These are phyloP conservation scores for Beroe ovata DNA, from an alignment of 37 sponge, comb jelly and placozoan genomes.

Conservation along the genomic window DNA sequence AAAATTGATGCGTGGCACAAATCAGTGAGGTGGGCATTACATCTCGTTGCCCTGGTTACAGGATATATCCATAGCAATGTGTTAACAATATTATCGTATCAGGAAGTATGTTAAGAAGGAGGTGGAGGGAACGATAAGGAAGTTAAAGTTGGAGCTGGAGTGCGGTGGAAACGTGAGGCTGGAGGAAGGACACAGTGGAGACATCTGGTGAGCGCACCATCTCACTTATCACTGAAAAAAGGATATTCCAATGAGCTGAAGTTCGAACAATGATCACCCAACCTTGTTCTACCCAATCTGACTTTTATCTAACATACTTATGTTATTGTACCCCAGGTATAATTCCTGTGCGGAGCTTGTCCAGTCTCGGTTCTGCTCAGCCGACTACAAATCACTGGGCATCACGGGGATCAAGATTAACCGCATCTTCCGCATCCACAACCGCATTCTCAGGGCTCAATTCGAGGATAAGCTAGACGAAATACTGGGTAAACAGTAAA, in stretches of 20 bases:
- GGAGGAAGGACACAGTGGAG: constrained; percentile 62
- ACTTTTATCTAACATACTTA: background rate
- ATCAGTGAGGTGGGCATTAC: background rate
- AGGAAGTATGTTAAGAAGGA: constrained; percentile 32
- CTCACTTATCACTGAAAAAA: too few species aligned
- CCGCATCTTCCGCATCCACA: constrained; percentile 72
- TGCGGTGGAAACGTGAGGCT: constrained; percentile 79
- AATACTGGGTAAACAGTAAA: constrained; percentile 28
- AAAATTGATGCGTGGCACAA: constrained; percentile 12
- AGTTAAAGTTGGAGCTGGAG: constrained; percentile 74
- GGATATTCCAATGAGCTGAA: too few species aligned
- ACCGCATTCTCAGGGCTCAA: constrained; percentile 69
- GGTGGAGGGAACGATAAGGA: constrained; percentile 40
- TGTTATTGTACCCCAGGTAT: constrained; percentile 67
- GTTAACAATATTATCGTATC: too few species aligned
- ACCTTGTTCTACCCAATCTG: too few species aligned
- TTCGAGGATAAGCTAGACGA: constrained; percentile 62
- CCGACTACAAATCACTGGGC: constrained; percentile 67
- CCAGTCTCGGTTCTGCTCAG: constrained; percentile 70
- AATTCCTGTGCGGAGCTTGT: constrained; percentile 74
- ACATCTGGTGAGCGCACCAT: constrained; percentile 69
- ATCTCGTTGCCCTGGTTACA: too few species aligned
- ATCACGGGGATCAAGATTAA: constrained; percentile 72
- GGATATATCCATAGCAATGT: too few species aligned
- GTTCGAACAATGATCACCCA: too few species aligned